A percentile compares a stretch with the other conserved stretches of the same genome.
Evolutionary conservation across 2,888 invertebrate species (phyloP).

Genomic region (Hyppa rectilinea): DNA sequence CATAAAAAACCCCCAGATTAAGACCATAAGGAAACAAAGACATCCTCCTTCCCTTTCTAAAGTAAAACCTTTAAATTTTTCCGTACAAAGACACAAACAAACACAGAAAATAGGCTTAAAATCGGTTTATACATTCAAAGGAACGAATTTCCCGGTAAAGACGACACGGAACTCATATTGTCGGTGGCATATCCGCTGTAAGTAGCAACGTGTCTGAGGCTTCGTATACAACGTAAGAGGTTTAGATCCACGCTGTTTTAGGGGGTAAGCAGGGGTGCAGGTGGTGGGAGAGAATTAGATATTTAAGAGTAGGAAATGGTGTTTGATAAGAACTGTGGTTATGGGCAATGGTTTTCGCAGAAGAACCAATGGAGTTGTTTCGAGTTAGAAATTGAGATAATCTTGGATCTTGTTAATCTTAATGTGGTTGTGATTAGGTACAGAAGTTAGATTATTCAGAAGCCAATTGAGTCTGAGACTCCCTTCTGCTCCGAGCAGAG

Average conservation of each 20-base stretch:
- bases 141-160: conserved; percentile 46
- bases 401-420: too few relatives aligned
- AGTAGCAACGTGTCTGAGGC: conserved; percentile 25
- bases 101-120: conserved; percentile 34
- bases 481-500: too few relatives aligned
- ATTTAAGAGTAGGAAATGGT: neutral
- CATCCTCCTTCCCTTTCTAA: too few relatives aligned
- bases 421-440: neutral
- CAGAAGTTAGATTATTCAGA: neutral
- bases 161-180: conserved; percentile 68
- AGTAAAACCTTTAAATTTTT: too few relatives aligned
- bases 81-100: conserved; percentile 3
- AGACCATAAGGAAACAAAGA: too few relatives aligned
- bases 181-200: conserved; percentile 70
- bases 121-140: conserved; percentile 50
- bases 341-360: neutral
- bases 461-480: too few relatives aligned
- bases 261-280: neutral
- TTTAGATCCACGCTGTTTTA: conserved; percentile 13
- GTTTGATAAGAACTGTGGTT: neutral
- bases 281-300: neutral
- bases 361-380: neutral
- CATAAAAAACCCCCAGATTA: too few relatives aligned
- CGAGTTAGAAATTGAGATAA: neutral
- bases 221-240: conserved; percentile 24